These are phyloP conservation scores for Pterophyllum scalare DNA, from an alignment of 2,113 vertebrate genomes.

Conservation along the genomic window DNA sequence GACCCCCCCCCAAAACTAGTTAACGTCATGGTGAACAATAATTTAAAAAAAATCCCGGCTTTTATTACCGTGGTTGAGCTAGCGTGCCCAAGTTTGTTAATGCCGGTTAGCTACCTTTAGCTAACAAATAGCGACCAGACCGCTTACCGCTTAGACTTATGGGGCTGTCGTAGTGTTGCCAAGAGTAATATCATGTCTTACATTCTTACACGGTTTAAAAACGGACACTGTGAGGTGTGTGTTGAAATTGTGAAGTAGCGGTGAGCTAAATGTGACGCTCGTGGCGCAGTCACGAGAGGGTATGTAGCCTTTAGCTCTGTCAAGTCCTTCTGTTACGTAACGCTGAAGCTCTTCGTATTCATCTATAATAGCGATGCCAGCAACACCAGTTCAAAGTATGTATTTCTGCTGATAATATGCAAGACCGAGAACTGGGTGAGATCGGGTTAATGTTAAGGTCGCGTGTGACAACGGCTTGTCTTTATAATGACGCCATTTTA, in stretches of 20 bases:
- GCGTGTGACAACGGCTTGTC: background rate
- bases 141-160: fast-evolving
- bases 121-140: background rate
- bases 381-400: fast-evolving
- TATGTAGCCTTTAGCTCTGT: background rate
- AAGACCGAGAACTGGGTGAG: fast-evolving
- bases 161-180: background rate
- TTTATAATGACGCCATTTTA: constrained; percentile 49
- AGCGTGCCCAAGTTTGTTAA: constrained; percentile 23
- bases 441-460: background rate
- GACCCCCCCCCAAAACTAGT: no score
- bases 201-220: fast-evolving
- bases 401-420: background rate
- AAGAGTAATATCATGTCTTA: background rate
- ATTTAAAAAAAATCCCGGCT: background rate
- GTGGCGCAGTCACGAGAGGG: constrained; percentile 30
- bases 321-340: constrained; percentile 41
- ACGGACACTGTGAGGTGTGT: background rate
- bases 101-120: background rate
- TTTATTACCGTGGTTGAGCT: background rate
- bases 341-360: no score
- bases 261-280: background rate
- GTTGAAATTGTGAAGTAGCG: fast-evolving
- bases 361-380: background rate
- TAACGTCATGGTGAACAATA: background rate